Evolutionary conservation across 2,797 vertebrate species (phyloP), one percentile per base, ranked within the genome.

Genomic region (Cirrhinus molitorella): DNA sequence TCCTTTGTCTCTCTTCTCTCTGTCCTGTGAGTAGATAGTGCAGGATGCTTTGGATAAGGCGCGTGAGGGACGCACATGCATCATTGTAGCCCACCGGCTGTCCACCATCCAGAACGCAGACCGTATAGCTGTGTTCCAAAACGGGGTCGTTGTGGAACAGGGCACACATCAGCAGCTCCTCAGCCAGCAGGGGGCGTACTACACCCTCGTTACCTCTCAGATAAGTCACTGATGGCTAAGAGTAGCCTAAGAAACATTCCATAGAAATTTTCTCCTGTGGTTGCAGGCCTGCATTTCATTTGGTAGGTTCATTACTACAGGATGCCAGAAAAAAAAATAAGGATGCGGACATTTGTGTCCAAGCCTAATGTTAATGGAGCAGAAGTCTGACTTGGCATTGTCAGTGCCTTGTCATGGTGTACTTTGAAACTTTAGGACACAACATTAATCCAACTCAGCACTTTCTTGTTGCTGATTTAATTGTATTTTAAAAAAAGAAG

Each of bases 81-180:
- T 99, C 0, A 84, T 99, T 21, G 96, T 98, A 21, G 97, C 97
- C 23, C 97, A 99, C 83, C 96, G 96, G 53, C 94, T 99, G 77
- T 98, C 97, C 89, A 99, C 97, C 88, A 96, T 98, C 89, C 96
- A 98, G 88, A 99, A 96, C 0, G 97, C 97, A 0, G 96, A 98
- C 91, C 90, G 93, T 45, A 99, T 98, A 3, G 96, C 93, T 0
- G 97, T 99, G 76, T 84, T 98, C 87, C 92, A 98, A 88, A 95
- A 95, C 0, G 98, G 98, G 17, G 93, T 88, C 34, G 87, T 98
- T 6, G 80, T 90, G 45, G 97, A 99, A 83, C 92, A 94, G 14
- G 98, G 98, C 73, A 98, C 96, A 0, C 98, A 99, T 75, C 96
- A 98, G 21, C 96, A 99, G 89, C 96, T 99, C 16, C 93, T 99